Evolutionary conservation across 2,888 invertebrate species (phyloP).

Genomic region (Mesodorylaimus sp.): DNA sequence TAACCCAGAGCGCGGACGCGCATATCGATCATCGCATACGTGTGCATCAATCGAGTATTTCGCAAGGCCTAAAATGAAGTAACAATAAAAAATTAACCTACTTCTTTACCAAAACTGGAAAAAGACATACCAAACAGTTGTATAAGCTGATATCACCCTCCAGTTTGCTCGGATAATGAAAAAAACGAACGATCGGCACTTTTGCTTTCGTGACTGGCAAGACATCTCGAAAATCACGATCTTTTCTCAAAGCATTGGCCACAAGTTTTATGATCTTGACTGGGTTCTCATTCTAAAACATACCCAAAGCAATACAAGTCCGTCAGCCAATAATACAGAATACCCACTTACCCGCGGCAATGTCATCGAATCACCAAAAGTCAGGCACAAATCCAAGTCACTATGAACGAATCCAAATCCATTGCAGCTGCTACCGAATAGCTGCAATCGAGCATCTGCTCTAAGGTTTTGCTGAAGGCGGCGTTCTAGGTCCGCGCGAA

Average conservation of each 20-base stretch:
- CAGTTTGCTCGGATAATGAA: constrained; percentile 29
- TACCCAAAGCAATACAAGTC: neutral
- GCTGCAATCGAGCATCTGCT: constrained; percentile 33
- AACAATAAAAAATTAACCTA: constrained; percentile 5
- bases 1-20: constrained; percentile 35
- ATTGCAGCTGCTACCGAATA: constrained; percentile 44
- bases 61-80: constrained; percentile 34
- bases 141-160: constrained; percentile 45
- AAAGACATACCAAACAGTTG: constrained; percentile 36
- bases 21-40: constrained; percentile 39
- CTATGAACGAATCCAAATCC: constrained; percentile 42
- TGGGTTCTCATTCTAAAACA: constrained; percentile 28
- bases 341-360: neutral
- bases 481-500: neutral
- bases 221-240: constrained; percentile 31
- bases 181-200: constrained; percentile 45
- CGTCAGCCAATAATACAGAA: neutral
- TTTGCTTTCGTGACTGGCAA: constrained; percentile 41
- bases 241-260: constrained; percentile 29
- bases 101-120: neutral
- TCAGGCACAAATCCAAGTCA: constrained; percentile 44
- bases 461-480: constrained; percentile 4
- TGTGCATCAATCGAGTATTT: constrained; percentile 39
- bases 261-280: constrained; percentile 31
- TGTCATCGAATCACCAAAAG: constrained; percentile 28